Evolutionary conservation across 2,113 vertebrate species (phyloP), one percentile per base, ranked within the genome.

Genomic region (Gopherus evgoodei): DNA sequence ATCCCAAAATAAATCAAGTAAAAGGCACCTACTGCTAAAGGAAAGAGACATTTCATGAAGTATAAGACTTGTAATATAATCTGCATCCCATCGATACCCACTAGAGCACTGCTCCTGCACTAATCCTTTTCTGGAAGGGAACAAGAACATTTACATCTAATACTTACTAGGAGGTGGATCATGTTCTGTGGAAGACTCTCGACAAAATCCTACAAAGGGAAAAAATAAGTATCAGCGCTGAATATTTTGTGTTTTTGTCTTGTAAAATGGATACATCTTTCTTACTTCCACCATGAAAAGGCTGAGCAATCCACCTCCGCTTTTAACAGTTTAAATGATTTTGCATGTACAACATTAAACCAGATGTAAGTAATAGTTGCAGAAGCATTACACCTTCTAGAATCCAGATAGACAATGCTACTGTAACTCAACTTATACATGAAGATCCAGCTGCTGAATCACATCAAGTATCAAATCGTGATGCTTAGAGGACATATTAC

Each of bases 161-260:
- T 84, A 97, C 98, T 97, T 95, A 93, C 98, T 91, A 86, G 91
- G 84, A 78, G 98, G 96, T 75, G 98, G 97, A 29, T 98, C 98
- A 1, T 97, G 95, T 89, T 99, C 98, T 92, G 98, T 14, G 24
- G 98, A 95, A 86, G 98, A 98, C 49, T 98, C 98, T 57, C 54
- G 86, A 97, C 97, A 98, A 91, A 99, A 98, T 82, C 98, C 99
- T 99, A 97, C n/a, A 93, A 76, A 94, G 87, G 93, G 93, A 95
- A 93, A 92, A 81, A 13, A 76, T 1, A 62, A 25, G 56, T 10
- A 79, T 89, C 35, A 94, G 92, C 53, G 84, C 87, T 42, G 75
- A 29, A 72, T 54, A 8, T 54, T 85, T 88, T 4, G 4, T 82
- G 3, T 82, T 25, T 93, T 83, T 85, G 88, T 76, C 24, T 44